Evolutionary conservation across 2,888 invertebrate genomes (phyloP).

Genomic region (Operophtera brumata): DNA sequence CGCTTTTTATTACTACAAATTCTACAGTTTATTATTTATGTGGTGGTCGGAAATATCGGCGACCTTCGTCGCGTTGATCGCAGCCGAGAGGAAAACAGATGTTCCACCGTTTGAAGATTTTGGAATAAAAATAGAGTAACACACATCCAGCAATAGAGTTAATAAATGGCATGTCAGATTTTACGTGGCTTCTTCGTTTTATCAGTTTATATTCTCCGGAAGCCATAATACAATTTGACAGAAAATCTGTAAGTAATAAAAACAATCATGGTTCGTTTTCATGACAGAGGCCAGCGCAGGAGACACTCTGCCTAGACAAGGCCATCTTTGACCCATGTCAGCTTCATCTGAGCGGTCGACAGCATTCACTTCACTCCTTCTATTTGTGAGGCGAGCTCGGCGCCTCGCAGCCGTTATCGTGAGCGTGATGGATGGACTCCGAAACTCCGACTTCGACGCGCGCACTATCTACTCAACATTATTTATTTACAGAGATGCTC

Average conservation of each 20-base stretch:
- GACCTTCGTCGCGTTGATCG: constrained; percentile 30
- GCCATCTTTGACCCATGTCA: too few relatives aligned
- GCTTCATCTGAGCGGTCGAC: too few relatives aligned
- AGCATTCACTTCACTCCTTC: too few relatives aligned
- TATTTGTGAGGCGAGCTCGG: not conserved
- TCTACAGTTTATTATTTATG: constrained; percentile 26
- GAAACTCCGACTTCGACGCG: not conserved
- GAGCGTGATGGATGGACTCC: constrained; percentile 9
- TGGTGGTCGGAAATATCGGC: constrained; percentile 27
- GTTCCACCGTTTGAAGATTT: constrained; percentile 12
- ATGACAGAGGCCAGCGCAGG: too few relatives aligned
- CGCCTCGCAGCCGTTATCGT: not conserved
- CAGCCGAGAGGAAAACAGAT: constrained; percentile 18
- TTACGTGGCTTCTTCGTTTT: not conserved
- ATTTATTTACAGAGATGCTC: not conserved
- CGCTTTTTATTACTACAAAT: constrained; percentile 20
- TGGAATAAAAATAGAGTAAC: constrained; percentile 7
- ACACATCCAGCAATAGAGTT: not conserved
- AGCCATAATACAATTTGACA: constrained; percentile 6
- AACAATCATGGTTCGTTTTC: not conserved
- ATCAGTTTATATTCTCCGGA: not conserved
- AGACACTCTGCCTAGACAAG: too few relatives aligned
- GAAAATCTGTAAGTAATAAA: not conserved
- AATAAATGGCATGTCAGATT: not conserved
- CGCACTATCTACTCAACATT: not conserved